Evolutionary conservation across 2,113 vertebrate genomes (phyloP).

Genomic region (Neolamprologus toae): DNA sequence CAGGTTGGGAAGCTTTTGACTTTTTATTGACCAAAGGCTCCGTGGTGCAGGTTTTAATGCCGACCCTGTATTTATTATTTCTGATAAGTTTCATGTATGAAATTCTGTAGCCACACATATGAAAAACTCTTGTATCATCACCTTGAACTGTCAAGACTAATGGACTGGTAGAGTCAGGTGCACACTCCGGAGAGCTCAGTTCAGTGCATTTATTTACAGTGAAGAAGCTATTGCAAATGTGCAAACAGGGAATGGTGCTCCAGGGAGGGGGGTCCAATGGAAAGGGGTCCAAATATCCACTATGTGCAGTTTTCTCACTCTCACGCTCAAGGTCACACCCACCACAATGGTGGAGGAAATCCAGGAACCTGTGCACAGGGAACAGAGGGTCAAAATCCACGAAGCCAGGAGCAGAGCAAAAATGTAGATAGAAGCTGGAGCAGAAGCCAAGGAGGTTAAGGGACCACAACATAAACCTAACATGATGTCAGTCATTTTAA

Average conservation of each 20-base stretch:
- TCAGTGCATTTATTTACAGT: not conserved
- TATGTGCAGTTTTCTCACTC: not conserved
- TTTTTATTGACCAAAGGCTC: not conserved
- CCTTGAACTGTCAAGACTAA: not conserved
- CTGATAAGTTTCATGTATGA: not conserved
- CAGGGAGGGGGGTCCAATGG: not conserved
- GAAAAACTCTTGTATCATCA: not conserved
- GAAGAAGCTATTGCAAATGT: not conserved
- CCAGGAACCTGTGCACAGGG: not conserved
- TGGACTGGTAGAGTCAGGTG: not conserved
- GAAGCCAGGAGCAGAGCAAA: not conserved
- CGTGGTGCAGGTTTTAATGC: not conserved
- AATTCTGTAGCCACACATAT: not conserved
- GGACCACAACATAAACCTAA: rapidly evolving
- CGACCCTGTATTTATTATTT: not conserved
- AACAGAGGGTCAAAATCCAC: not conserved
- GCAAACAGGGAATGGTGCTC: not conserved
- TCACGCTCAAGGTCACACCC: not conserved
- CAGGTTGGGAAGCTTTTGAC: not conserved
- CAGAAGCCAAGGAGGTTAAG: not conserved
- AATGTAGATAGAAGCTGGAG: not conserved
- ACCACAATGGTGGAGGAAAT: not conserved
- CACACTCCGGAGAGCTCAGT: not conserved
- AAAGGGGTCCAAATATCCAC: not conserved
- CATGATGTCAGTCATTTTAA: not conserved